phyloP scores from a whole-genome alignment of 2,888 invertebrate species.

The Polietes domitor region DNA sequence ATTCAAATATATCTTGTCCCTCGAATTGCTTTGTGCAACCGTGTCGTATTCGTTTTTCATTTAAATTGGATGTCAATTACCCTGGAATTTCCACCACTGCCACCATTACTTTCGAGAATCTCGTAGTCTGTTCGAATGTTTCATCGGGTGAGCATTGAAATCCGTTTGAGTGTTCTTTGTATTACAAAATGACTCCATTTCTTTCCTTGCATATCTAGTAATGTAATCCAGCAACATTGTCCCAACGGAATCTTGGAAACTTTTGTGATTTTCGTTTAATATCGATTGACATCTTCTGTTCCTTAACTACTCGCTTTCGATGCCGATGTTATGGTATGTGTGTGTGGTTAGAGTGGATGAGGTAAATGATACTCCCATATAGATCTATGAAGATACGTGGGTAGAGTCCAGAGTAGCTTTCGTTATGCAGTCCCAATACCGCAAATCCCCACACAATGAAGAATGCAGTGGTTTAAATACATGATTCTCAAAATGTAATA shows the following conservation, averaged over 20 bases:
- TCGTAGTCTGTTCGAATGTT: background rate
- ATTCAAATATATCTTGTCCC: conserved; percentile 10
- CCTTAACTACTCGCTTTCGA: background rate
- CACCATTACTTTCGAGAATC: conserved; percentile 1
- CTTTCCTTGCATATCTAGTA: conserved; percentile 46
- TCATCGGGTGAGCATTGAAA: background rate
- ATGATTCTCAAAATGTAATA: too few species aligned
- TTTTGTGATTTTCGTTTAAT: conserved; percentile 32
- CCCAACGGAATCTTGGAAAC: conserved; percentile 52
- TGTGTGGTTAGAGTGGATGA: too few species aligned
- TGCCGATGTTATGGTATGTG: background rate
- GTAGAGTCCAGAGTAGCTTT: too few species aligned
- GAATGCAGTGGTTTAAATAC: too few species aligned
- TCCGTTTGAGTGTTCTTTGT: background rate
- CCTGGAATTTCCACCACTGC: conserved; percentile 37
- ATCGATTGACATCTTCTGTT: background rate
- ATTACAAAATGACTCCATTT: conserved; percentile 20
- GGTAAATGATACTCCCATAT: too few species aligned
- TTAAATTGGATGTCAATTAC: conserved; percentile 65
- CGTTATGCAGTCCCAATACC: too few species aligned
- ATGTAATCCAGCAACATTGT: conserved; percentile 51
- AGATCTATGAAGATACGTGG: too few species aligned
- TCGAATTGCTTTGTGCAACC: background rate
- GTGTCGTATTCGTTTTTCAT: conserved; percentile 46
- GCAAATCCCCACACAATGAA: too few species aligned